phyloP scores from a whole-genome alignment of 2,113 vertebrate genomes.

The Urocolius indicus region DNA sequence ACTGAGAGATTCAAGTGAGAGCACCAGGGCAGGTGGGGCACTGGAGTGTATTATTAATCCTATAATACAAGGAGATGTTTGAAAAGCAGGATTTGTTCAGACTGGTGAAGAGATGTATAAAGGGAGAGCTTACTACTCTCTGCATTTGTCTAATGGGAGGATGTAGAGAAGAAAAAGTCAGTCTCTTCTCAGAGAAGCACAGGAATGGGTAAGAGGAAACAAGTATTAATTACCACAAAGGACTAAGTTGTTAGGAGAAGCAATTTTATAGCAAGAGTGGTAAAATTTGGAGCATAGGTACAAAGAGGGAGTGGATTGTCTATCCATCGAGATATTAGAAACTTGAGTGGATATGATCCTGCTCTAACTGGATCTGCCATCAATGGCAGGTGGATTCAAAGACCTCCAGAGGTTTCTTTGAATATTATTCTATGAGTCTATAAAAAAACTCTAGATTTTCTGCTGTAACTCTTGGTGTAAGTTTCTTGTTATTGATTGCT shows the following conservation, averaged over 20 bases:
- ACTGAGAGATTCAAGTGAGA: not conserved
- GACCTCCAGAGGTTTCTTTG: not conserved
- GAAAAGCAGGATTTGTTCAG: not conserved
- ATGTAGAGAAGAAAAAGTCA: not conserved
- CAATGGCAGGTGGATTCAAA: not conserved
- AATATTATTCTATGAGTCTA: not conserved
- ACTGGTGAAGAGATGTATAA: not conserved
- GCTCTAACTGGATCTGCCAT: not conserved
- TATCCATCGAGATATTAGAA: not conserved
- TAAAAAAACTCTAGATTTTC: not conserved
- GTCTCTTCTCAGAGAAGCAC: not conserved
- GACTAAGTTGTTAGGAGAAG: not conserved
- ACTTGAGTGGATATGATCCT: not conserved
- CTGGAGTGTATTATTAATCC: not conserved
- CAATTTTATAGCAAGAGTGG: not conserved
- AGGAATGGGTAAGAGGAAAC: not conserved
- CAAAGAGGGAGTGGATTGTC: not conserved
- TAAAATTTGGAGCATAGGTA: not conserved
- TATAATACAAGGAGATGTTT: accelerated
- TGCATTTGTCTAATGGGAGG: not conserved
- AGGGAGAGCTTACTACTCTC: not conserved
- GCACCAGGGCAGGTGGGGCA: not conserved
- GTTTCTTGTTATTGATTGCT: not conserved
- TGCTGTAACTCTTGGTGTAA: not conserved
- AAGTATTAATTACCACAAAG: not conserved